Evolutionary conservation across 2,797 vertebrate genomes (phyloP).

Genomic region (Mus minutoides): DNA sequence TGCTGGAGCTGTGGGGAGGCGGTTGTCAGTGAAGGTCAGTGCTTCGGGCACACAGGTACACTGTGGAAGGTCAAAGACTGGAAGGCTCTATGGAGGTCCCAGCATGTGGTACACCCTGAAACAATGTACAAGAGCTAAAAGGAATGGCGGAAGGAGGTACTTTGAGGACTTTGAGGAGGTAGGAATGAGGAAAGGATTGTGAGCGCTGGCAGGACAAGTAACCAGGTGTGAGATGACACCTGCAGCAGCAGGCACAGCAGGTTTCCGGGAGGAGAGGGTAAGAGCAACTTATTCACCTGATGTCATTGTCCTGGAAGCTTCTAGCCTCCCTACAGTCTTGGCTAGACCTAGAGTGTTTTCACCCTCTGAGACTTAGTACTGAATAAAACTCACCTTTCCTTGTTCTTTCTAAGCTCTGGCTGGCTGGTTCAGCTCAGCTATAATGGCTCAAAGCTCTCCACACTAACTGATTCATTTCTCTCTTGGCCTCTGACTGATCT

Average conservation of each 20-base stretch:
- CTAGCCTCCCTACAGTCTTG: not conserved
- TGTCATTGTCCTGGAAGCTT: not conserved
- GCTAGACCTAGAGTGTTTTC: not conserved
- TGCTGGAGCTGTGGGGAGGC: not conserved
- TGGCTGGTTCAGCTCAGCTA: not conserved
- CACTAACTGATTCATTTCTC: not conserved
- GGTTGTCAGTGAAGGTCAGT: not conserved
- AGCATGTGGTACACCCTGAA: not conserved
- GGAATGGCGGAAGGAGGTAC: not conserved
- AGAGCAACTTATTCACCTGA: not conserved
- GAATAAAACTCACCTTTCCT: not conserved
- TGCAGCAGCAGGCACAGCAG: not conserved
- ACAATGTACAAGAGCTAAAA: not conserved
- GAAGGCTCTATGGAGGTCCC: not conserved
- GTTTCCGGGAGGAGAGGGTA: not conserved
- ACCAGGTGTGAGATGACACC: no score
- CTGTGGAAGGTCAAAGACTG: not conserved
- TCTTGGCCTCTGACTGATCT: not conserved
- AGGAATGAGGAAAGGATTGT: not conserved
- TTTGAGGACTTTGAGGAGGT: not conserved
- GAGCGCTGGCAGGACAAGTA: not conserved
- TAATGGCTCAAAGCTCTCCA: not conserved
- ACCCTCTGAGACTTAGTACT: not conserved
- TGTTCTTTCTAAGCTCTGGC: not conserved
- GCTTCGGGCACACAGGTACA: not conserved